Evolutionary conservation across 2,113 vertebrate genomes (phyloP).

Genomic region (Piaya cayana): DNA sequence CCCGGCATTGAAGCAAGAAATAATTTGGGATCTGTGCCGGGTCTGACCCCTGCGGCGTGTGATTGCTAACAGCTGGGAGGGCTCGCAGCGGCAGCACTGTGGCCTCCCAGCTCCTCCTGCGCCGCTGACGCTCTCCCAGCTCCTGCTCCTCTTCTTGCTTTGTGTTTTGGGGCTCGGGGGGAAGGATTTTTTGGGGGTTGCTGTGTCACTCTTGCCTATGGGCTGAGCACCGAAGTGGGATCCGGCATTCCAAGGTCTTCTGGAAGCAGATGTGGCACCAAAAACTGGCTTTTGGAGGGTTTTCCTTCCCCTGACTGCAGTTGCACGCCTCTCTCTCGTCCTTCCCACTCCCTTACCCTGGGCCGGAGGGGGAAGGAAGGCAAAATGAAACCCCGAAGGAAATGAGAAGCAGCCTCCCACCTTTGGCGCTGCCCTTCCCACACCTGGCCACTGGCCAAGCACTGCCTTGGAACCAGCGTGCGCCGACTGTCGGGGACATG

Average conservation of each 20-base stretch:
- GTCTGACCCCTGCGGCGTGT: slow-evolving; percentile 26
- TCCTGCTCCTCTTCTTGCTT: background rate
- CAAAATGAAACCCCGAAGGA: background rate
- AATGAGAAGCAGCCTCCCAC: slow-evolving; percentile 9
- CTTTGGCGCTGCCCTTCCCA: background rate
- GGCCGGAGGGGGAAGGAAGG: background rate
- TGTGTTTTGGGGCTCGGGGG: background rate
- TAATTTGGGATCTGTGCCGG: slow-evolving; percentile 32
- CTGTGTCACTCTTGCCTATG: background rate
- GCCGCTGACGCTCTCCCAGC: background rate
- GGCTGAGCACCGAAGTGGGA: background rate
- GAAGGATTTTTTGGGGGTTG: background rate
- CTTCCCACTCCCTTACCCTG: background rate
- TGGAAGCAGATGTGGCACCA: background rate
- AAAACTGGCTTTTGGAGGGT: background rate
- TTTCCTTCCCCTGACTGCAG: background rate
- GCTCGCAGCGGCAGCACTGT: background rate
- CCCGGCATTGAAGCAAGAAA: slow-evolving; percentile 7
- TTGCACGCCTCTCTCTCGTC: background rate
- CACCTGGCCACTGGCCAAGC: background rate
- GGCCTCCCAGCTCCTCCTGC: background rate
- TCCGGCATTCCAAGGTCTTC: background rate
- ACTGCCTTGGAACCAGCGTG: background rate
- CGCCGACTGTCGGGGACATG: rapidly evolving
- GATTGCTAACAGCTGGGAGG: slow-evolving; percentile 38